Percentiles rank a stretch among this genome's conserved stretches.
phyloP scores from a whole-genome alignment of 2,113 vertebrate species.

The Solea solea region DNA sequence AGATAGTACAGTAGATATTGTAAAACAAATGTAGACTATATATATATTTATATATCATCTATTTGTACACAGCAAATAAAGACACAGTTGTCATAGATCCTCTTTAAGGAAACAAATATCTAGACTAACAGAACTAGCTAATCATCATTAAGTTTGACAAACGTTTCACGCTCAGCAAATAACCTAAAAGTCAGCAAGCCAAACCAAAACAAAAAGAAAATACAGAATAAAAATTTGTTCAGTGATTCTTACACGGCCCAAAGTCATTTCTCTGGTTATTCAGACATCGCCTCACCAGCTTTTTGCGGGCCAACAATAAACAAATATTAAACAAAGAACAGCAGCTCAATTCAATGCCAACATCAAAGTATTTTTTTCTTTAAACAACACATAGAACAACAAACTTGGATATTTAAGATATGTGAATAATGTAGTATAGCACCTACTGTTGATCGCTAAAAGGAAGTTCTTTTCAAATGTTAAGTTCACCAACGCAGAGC shows the following conservation, averaged over 20 bases:
- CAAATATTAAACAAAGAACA: slow-evolving; percentile 81
- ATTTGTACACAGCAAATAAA: slow-evolving; percentile 99
- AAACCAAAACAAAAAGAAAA: slow-evolving; percentile 77
- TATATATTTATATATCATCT: slow-evolving; percentile 99
- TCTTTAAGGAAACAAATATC: slow-evolving; percentile 99
- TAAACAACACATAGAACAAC: slow-evolving; percentile 96
- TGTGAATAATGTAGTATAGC: slow-evolving; percentile 99
- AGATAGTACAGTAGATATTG: slow-evolving; percentile 98
- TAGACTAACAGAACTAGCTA: slow-evolving; percentile 99
- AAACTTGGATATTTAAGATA: slow-evolving; percentile 99
- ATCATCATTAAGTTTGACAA: slow-evolving; percentile 99
- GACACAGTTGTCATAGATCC: slow-evolving; percentile 98
- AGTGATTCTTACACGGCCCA: slow-evolving; percentile 83
- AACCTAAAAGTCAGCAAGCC: slow-evolving; percentile 89
- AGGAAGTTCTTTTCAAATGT: slow-evolving; percentile 92
- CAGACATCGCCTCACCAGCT: slow-evolving; percentile 75
- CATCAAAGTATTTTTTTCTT: slow-evolving; percentile 89
- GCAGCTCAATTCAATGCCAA: slow-evolving; percentile 97
- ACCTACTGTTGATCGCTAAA: slow-evolving; percentile 99
- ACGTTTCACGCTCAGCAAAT: slow-evolving; percentile 98
- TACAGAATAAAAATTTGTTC: slow-evolving; percentile 85
- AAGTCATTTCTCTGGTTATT: slow-evolving; percentile 63
- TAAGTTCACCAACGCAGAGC: slow-evolving; percentile 81
- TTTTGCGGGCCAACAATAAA: slow-evolving; percentile 78
- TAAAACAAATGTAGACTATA: slow-evolving; percentile 99